Evolutionary conservation across 2,113 vertebrate species (phyloP).

Genomic region (Neolamprologus hecqui): DNA sequence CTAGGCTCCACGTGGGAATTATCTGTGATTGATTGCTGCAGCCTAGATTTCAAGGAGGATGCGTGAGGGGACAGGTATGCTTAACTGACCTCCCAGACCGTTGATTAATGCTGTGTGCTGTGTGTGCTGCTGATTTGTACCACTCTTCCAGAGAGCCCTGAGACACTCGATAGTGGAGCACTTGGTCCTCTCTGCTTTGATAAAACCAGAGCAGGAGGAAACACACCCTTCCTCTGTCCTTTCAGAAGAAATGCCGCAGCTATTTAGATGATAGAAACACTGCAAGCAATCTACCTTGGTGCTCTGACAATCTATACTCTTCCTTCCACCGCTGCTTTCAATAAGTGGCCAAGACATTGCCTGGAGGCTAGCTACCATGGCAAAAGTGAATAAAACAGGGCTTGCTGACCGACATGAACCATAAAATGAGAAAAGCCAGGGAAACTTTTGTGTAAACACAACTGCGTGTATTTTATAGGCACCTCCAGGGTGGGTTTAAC

Average conservation of each 20-base stretch:
- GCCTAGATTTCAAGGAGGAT: conserved; percentile 55
- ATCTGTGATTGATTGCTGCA: conserved; percentile 57
- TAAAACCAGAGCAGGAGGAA: conserved; percentile 16
- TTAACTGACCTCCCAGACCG: conserved; percentile 49
- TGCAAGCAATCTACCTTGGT: conserved; percentile 7
- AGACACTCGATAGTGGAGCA: conserved; percentile 5
- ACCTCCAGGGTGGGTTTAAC: conserved; percentile 26
- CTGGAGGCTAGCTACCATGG: conserved; percentile 22
- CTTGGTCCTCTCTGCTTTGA: background rate
- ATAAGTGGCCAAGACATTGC: conserved; percentile 36
- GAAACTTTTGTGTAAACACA: conserved; percentile 55
- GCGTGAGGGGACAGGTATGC: conserved; percentile 35
- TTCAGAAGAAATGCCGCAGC: conserved; percentile 9
- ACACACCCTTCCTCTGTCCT: background rate
- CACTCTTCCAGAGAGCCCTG: conserved; percentile 6
- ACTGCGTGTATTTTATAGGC: conserved; percentile 33
- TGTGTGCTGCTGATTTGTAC: conserved; percentile 47
- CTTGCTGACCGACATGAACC: conserved; percentile 39
- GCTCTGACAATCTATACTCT: conserved; percentile 13
- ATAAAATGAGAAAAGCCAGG: conserved; percentile 50
- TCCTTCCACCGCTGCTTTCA: conserved; percentile 33
- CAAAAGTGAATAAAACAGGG: conserved; percentile 28
- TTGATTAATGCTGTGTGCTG: conserved; percentile 62
- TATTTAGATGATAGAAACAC: conserved; percentile 49
- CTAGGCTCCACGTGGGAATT: conserved; percentile 31